Conservation (phyloP, 1,140 invertebrate genomes). For the Formica selysi region DNA sequence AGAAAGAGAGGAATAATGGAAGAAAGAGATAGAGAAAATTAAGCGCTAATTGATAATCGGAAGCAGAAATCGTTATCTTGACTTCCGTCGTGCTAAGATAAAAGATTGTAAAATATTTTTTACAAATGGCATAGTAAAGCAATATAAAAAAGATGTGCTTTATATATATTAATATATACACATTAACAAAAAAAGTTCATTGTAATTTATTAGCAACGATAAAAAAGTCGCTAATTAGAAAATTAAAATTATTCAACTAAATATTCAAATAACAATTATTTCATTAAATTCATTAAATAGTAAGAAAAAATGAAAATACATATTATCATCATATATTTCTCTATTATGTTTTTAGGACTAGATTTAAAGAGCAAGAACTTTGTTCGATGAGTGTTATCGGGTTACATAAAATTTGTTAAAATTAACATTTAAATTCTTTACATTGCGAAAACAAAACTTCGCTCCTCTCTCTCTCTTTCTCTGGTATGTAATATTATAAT, state of each 20-base stretch:
- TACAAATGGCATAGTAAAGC: neutral
- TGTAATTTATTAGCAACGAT: too few relatives aligned
- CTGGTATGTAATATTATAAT: neutral
- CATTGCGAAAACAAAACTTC: neutral
- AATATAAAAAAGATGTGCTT: neutral
- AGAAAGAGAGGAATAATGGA: constrained; percentile 20
- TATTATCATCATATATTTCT: neutral
- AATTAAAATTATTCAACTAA: neutral
- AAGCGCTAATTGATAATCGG: constrained; percentile 39
- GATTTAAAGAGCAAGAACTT: neutral
- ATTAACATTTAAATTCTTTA: constrained; percentile 22
- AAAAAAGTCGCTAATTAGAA: neutral
- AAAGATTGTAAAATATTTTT: constrained; percentile 1
- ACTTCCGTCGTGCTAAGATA: neutral
- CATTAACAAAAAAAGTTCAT: too few relatives aligned
- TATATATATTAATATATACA: neutral
- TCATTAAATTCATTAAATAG: neutral
- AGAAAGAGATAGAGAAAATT: neutral
- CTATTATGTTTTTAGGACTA: neutral
- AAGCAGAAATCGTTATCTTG: constrained; percentile 17
- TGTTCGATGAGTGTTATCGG: too few relatives aligned
- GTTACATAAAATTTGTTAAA: neutral
- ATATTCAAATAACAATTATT: neutral
- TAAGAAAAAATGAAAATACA: neutral
- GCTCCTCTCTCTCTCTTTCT: too few relatives aligned